Evolutionary conservation across 2,113 vertebrate species (phyloP).

Genomic region (Xenus cinereus): DNA sequence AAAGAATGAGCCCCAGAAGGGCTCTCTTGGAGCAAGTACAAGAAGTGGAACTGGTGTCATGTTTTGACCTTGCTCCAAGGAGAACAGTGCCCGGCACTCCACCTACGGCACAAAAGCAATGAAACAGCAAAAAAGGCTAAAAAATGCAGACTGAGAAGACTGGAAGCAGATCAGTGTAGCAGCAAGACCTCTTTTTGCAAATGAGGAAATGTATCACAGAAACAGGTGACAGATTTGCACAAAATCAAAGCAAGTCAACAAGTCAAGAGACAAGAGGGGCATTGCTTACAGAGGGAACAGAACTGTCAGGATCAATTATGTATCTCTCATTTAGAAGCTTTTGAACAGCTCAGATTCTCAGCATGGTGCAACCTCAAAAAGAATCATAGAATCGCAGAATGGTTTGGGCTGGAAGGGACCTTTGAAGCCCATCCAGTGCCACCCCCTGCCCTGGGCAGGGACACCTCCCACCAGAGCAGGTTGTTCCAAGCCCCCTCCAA

Average conservation of each 20-base stretch:
- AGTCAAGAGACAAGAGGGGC: not conserved
- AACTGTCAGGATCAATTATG: rapidly evolving
- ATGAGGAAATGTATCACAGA: not conserved
- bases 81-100: not conserved
- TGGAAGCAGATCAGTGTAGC: not conserved
- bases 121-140: not conserved
- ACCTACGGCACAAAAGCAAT: not conserved
- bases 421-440: not conserved
- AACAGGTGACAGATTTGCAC: not conserved
- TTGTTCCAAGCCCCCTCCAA: not conserved
- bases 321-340: not conserved
- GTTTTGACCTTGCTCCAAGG: not conserved
- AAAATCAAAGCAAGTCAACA: rapidly evolving
- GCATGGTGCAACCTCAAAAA: not conserved
- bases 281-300: not conserved
- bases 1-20: not conserved
- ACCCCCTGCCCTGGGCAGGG: not conserved
- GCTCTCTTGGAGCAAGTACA: not conserved
- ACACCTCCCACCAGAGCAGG: not conserved
- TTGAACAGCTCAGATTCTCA: not conserved
- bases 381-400: not conserved
- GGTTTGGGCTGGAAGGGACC: not conserved
- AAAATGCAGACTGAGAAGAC: not conserved
- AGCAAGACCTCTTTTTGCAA: not conserved
- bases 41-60: not conserved